These are phyloP conservation scores for Ferrisia virgata DNA, from an alignment of 2,888 invertebrate species.

Conservation along the genomic window DNA sequence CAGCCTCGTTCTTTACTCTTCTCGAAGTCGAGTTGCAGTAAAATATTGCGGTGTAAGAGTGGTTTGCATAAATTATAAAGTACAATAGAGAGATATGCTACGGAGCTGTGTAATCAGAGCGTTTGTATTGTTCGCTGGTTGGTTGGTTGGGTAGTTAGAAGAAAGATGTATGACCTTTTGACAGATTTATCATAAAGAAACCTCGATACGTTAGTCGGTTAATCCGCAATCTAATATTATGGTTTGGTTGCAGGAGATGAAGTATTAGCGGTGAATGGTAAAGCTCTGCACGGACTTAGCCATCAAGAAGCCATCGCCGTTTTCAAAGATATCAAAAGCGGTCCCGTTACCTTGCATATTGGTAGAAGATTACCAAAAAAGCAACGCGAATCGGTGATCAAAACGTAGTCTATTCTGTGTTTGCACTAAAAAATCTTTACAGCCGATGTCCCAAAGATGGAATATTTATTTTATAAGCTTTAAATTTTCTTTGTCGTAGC, in stretches of 20 bases:
- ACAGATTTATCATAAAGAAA: background rate
- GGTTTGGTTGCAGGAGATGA: slow-evolving; percentile 64
- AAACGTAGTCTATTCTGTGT: background rate
- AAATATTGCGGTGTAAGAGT: background rate
- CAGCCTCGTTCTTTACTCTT: no score
- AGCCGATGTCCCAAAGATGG: background rate
- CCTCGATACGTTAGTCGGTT: background rate
- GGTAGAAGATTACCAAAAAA: slow-evolving; percentile 57
- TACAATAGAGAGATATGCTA: background rate
- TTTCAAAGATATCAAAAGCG: slow-evolving; percentile 74
- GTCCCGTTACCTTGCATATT: slow-evolving; percentile 70
- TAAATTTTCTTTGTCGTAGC: background rate
- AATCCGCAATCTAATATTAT: no score
- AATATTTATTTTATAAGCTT: background rate
- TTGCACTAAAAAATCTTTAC: background rate
- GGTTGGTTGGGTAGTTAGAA: background rate
- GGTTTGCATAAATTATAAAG: slow-evolving; percentile 18
- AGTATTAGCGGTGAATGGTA: slow-evolving; percentile 76
- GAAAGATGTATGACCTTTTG: slow-evolving; percentile 11
- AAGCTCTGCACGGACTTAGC: slow-evolving; percentile 70
- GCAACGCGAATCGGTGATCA: background rate
- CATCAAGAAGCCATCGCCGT: slow-evolving; percentile 76
- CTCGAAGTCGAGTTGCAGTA: no score
- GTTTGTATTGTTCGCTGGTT: background rate
- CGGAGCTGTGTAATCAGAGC: background rate